Evolutionary conservation across 2,113 vertebrate genomes (phyloP).

Genomic region (Philantomba maxwellii): DNA sequence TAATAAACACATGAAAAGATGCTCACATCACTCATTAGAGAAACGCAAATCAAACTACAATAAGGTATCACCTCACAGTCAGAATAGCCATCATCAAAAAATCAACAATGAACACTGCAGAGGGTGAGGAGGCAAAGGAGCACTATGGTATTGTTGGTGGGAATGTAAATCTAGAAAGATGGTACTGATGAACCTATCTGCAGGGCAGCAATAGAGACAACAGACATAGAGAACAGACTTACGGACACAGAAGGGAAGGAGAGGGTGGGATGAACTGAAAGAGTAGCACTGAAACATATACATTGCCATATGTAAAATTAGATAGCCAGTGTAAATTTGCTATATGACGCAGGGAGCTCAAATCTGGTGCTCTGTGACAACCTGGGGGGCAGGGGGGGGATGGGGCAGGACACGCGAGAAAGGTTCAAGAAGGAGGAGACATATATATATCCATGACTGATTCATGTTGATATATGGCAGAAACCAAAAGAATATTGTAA

Average conservation of each 20-base stretch:
- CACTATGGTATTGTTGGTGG: background rate
- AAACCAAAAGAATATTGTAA: background rate
- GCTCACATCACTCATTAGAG: background rate
- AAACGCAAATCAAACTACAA: background rate
- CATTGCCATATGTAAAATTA: background rate
- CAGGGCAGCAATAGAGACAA: background rate
- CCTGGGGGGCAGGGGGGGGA: fast-evolving
- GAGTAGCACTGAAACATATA: background rate
- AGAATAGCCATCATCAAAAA: background rate
- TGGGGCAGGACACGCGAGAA: background rate
- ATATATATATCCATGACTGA: background rate
- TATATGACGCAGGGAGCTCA: background rate
- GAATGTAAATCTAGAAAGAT: background rate
- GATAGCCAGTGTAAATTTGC: background rate
- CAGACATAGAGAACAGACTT: background rate
- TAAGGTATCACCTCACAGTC: background rate
- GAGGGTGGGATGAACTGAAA: background rate
- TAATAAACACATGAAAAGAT: background rate
- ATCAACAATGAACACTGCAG: background rate
- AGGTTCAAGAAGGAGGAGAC: background rate
- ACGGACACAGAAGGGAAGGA: background rate
- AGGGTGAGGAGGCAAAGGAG: background rate
- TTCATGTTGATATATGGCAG: background rate
- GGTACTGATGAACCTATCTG: background rate
- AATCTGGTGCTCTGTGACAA: background rate